A percentile compares a stretch with the other conserved stretches of the same genome.
Evolutionary conservation across 2,113 vertebrate species (phyloP).

Genomic region (Hypomesus transpacificus): DNA sequence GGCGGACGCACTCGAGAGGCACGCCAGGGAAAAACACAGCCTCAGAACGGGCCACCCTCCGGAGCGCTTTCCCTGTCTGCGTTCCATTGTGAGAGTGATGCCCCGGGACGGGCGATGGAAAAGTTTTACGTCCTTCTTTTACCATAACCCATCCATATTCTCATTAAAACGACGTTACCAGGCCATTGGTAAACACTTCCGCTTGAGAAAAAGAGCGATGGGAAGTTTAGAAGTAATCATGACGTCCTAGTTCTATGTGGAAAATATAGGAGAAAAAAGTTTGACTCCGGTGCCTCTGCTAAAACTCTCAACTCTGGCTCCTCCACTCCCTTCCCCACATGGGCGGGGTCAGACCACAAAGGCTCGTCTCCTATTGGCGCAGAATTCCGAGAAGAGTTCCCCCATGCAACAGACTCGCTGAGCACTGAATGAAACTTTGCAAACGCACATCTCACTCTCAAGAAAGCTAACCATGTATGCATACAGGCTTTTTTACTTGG

Average conservation of each 20-base stretch:
- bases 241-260: constrained; percentile 34
- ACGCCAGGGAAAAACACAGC: constrained; percentile 74
- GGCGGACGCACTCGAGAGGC: constrained; percentile 49
- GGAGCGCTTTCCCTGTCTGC: constrained; percentile 69
- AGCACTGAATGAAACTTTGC: constrained; percentile 39
- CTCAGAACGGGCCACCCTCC: constrained; percentile 72
- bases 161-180: constrained; percentile 42
- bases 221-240: constrained; percentile 62
- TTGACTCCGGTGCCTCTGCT: constrained; percentile 43
- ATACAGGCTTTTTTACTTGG: background rate
- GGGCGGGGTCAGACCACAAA: constrained; percentile 64
- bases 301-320: constrained; percentile 52
- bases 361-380: constrained; percentile 51
- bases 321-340: constrained; percentile 50
- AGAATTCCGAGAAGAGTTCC: constrained; percentile 31
- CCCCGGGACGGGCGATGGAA: constrained; percentile 53
- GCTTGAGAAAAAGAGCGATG: constrained; percentile 46
- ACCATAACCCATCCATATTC: constrained; percentile 63
- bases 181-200: constrained; percentile 49
- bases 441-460: constrained; percentile 25
- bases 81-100: constrained; percentile 69
- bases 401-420: constrained; percentile 22
- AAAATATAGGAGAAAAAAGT: constrained; percentile 53
- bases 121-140: constrained; percentile 52
- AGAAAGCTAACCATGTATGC: background rate